Evolutionary conservation across 2,797 vertebrate genomes (phyloP), one percentile per base, ranked within the genome.

Genomic region (Hybognathus amarus): DNA sequence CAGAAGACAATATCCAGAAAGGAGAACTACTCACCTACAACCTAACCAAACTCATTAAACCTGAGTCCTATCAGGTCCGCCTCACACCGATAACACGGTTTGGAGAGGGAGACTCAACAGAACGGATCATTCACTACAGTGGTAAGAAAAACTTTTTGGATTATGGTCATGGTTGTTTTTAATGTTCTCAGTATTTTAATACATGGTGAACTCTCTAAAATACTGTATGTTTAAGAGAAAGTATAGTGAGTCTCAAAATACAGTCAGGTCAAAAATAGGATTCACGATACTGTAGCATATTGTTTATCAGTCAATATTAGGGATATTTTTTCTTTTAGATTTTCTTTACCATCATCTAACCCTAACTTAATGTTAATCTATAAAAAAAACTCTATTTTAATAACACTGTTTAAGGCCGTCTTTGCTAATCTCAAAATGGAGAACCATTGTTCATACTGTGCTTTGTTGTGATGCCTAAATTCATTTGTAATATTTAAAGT

Each of bases 11-110:
- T 13, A 97, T 99, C 89, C 96, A 96, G 90, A 97, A 96, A 88
- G 98, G 98, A 83, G 97, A 99, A 86, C 90, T 99, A 70, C 97
- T 99, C 91, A 98, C 97, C 10, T 97, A 99, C 93, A 99, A 99
- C 92, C 93, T 99, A 70, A 98, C 97, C 0, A 97, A 99, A 89
- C 94, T 99, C 77, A 97, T 98, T 91, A 98, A 97, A 88, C 98
- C 98, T 0, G 97, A 99, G 81, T 96, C 98, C 0, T 99, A 98
- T 1, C 97, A 99, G 92, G 97, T 99, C 18, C 96, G 98, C 1
- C 95, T 99, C 61, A 99, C 97, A 0, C 98, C 98, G 77, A 98
- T 99, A 92, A 99, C 97, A 2, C 96, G 96, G 5, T 99, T 98
- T 20, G 98, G 97, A 22, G 98, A 99, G 88, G 98, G 98, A 0